Base-by-base conservation (phyloP, 2,113 vertebrate genomes). In the Oophaga pumilio region DNA sequence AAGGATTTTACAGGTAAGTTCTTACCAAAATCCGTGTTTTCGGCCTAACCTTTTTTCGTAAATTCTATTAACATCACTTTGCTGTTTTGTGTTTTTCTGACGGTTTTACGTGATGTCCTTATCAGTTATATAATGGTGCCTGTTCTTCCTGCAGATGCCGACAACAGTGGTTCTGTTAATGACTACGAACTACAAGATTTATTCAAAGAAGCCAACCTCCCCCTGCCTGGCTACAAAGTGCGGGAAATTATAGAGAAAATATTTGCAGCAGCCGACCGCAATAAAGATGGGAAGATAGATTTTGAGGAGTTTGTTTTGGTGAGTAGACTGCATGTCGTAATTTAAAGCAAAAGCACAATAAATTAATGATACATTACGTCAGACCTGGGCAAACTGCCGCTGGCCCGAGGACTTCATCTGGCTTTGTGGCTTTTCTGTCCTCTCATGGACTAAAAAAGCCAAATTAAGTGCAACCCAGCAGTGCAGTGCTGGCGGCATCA, bases 161-260 rank as follows among this genome's bases (percentile, higher is more conserved):
- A 99, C 91, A 97, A 97, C 87, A 99, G 97, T 0, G 98, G 98
- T 0, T 98, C 92, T n/a, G 97, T 99, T 79, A 98, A 96, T 81
- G 97, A 99, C 91, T 99, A 97, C 53, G 98, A 99, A 90, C 97
- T 99, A 43, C 97, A 99, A 90, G 98, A 99, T 87, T 95, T 99
- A 17, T 99, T 99, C 91, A 97, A 95, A 90, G 97, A 99, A 93
- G 98, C 98, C 5, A 97, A 95, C 53, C 95, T 98, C 71, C 96
- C 96, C 17, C 92, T 99, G 85, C 98, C 98, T 18, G 98, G 97
- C 11, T 99, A 98, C 94, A 96, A 95, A 91, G 96, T 99, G 28
- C 94, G 98, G 2, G 97, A 99, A 88, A 97, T 99, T 10, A 92
- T 96, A 20, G 97, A 98, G 92, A 97, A 96, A 89, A 96, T 99